These are phyloP conservation scores for Mamestra brassicae DNA, from an alignment of 2,888 invertebrate species.

Conservation along the genomic window DNA sequence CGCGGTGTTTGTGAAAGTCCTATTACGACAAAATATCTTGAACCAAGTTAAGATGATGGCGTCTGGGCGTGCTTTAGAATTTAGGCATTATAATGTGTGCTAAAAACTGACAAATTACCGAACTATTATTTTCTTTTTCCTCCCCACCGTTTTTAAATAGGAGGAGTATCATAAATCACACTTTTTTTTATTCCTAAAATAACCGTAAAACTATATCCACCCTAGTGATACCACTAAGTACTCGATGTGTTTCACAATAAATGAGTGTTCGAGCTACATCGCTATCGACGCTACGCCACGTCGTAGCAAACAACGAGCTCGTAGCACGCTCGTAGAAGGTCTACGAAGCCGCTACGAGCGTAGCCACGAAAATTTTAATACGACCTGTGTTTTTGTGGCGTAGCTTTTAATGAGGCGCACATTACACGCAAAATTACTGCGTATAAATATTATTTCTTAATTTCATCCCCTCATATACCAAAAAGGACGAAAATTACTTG, in stretches of 20 bases:
- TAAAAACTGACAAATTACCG: too few species aligned
- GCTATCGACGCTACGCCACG: slow-evolving; percentile 25
- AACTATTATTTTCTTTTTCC: too few species aligned
- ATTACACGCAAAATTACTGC: slow-evolving; percentile 27
- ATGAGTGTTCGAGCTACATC: slow-evolving; percentile 31
- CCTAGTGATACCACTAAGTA: slow-evolving; percentile 23
- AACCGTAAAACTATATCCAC: slow-evolving; percentile 20
- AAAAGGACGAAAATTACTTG: slow-evolving; percentile 23
- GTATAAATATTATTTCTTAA: slow-evolving; percentile 46
- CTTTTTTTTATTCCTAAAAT: too few species aligned
- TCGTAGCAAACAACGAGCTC: slow-evolving; percentile 44
- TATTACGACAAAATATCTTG: neutral
- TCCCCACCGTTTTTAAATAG: too few species aligned
- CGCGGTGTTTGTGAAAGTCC: neutral
- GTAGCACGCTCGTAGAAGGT: slow-evolving; percentile 37
- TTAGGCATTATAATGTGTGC: too few species aligned
- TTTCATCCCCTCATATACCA: slow-evolving; percentile 27
- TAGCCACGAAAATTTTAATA: slow-evolving; percentile 24
- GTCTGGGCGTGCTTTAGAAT: neutral
- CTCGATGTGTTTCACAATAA: slow-evolving; percentile 39
- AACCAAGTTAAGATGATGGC: too few species aligned
- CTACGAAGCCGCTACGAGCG: slow-evolving; percentile 27
- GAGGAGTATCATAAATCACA: too few species aligned
- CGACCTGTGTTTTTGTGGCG: slow-evolving; percentile 14
- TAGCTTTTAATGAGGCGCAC: slow-evolving; percentile 36